Percentiles rank a stretch among this genome's conserved stretches.
These are phyloP conservation scores for Atherinomorus stipes DNA, from an alignment of 2,113 vertebrate genomes.

Conservation along the genomic window DNA sequence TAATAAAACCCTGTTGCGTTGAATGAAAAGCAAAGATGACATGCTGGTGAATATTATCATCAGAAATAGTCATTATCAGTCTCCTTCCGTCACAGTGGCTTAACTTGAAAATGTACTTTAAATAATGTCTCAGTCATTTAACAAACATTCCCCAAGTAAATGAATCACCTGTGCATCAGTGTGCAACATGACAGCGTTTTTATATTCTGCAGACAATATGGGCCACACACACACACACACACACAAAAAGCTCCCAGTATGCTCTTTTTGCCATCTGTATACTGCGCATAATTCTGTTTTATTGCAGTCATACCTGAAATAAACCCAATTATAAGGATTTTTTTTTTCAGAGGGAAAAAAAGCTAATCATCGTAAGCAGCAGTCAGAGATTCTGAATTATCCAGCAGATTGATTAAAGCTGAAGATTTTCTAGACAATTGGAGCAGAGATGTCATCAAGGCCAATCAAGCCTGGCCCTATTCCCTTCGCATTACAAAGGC, in stretches of 20 bases:
- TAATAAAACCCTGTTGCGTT: background rate
- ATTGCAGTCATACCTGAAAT: slow-evolving; percentile 50
- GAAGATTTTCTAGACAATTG: slow-evolving; percentile 83
- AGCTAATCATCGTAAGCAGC: slow-evolving; percentile 61
- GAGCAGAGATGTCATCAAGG: slow-evolving; percentile 83
- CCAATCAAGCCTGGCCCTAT: slow-evolving; percentile 81
- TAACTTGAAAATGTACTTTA: background rate
- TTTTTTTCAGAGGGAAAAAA: slow-evolving; percentile 61
- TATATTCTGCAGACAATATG: slow-evolving; percentile 1
- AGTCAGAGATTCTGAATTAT: slow-evolving; percentile 68
- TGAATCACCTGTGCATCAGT: background rate
- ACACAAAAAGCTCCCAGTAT: too few species aligned
- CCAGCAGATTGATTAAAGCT: slow-evolving; percentile 75
- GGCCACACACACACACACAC: too few species aligned
- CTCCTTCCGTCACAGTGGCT: background rate
- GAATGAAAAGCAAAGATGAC: background rate
- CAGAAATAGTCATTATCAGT: too few species aligned
- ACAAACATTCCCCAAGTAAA: background rate
- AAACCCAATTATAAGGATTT: slow-evolving; percentile 47
- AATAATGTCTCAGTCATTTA: background rate
- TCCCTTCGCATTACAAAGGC: slow-evolving; percentile 83
- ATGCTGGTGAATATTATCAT: too few species aligned
- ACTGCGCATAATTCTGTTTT: slow-evolving; percentile 41
- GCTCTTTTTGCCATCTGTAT: slow-evolving; percentile 17
- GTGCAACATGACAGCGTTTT: background rate